Base-by-base conservation (phyloP, 2,888 invertebrate genomes). In the Melikaiella ostensackeni region DNA sequence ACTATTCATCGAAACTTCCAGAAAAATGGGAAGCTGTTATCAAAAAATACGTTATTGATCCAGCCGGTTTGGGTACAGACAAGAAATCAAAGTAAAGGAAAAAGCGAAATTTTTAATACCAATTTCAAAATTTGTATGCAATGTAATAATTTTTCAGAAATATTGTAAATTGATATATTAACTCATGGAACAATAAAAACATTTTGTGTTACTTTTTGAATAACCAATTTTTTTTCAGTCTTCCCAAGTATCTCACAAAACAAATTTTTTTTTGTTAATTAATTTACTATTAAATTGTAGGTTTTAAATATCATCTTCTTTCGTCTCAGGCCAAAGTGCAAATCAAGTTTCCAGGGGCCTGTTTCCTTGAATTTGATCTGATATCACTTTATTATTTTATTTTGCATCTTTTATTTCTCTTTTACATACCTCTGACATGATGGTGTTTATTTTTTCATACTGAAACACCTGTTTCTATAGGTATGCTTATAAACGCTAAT, bases 1-100 rank as follows among this genome's bases (percentile, higher is more conserved):
- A 86, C 84, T 89, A 88, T 74, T 85, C 86, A 7, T 80, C 83
- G 11, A 85, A 89, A 13, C 82, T 83, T 19, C 84, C 84, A 2
- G 84, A 85, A 1, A 85, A 88, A 63, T 89, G 87, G 88, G 74
- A 61, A 13, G 59, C 59, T 59, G 24, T 59, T 6, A 59, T 59
- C 6, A 24, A 27, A 27, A 59, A 59, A 7, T 59, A 59, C 59
- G 59, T 59, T 27, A 13, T 59, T 16, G 59, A 59, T 24, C 27
- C 16, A 59, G 21, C 59, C 2, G 59, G 59, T 27, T 59, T 59
- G 27, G 21, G 11, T 13, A 11, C 13, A 0, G 59, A 59, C 5
- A 59, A 59, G 9, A 59, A 59, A 27, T 59, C 5, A 27, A 27
- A 16, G 16, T 27, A 7, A 59, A 59, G 13, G 11, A 59, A 27